Conservation (phyloP, 2,888 invertebrate species). For the Gisinianus flammeolus region DNA sequence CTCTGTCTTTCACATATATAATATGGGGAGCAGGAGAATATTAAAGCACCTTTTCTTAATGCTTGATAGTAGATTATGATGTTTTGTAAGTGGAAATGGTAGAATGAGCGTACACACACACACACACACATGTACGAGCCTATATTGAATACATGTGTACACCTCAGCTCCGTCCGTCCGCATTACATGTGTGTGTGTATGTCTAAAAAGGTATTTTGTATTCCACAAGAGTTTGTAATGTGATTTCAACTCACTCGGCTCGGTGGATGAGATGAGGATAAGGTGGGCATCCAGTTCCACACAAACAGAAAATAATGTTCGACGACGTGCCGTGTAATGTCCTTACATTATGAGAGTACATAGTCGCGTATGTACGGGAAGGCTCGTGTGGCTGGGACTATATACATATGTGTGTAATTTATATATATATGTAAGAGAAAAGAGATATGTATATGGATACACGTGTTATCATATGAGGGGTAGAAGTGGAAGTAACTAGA, state of each 20-base stretch:
- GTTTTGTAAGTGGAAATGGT: background rate
- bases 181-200: background rate
- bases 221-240: constrained; percentile 40
- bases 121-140: too few relatives aligned
- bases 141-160: too few relatives aligned
- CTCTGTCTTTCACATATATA: background rate
- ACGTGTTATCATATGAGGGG: background rate
- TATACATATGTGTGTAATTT: background rate
- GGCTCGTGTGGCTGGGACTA: background rate
- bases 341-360: constrained; percentile 1
- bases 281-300: constrained; percentile 24
- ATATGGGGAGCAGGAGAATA: background rate
- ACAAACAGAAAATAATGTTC: constrained; percentile 35
- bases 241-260: constrained; percentile 35
- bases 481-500: background rate
- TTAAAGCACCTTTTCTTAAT: constrained; percentile 4
- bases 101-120: background rate
- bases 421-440: too few relatives aligned
- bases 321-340: background rate
- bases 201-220: constrained; percentile 40
- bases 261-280: constrained; percentile 19
- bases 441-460: background rate
- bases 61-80: constrained; percentile 27
- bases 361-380: background rate
- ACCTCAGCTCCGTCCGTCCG: too few relatives aligned